Conservation (phyloP, 2,797 vertebrate genomes). For the Furcifer pardalis region DNA sequence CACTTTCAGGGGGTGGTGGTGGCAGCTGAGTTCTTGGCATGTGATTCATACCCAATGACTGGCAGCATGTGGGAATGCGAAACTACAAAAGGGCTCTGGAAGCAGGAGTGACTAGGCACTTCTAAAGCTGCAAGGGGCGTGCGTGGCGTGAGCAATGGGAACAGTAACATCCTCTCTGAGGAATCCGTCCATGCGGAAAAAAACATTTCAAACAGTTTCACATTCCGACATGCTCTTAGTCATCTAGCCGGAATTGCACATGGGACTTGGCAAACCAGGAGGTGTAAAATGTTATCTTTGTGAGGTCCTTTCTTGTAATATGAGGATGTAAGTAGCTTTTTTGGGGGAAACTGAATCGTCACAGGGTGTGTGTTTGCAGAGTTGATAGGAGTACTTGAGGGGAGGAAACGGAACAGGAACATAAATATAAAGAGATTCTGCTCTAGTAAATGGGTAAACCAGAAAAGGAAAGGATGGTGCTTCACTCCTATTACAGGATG, state of each 20-base stretch:
- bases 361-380: background rate
- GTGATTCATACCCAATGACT: constrained; percentile 42
- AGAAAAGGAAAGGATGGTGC: background rate
- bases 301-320: background rate
- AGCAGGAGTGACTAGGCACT: constrained; percentile 31
- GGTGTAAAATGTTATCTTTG: background rate
- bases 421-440: background rate
- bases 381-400: background rate
- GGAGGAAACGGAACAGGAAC: background rate
- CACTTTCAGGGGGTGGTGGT: background rate
- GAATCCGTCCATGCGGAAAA: background rate
- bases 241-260: constrained; percentile 29
- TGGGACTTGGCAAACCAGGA: constrained; percentile 6
- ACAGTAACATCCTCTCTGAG: background rate
- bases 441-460: background rate
- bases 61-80: constrained; percentile 31
- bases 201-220: constrained; percentile 1
- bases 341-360: too few relatives aligned
- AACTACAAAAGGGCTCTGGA: background rate
- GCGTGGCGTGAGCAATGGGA: background rate
- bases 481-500: background rate
- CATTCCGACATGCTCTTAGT: constrained; percentile 22
- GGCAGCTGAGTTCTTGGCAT: constrained; percentile 13
- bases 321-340: too few relatives aligned
- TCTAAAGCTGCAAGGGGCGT: background rate